Evolutionary conservation across 2,888 invertebrate species (phyloP), one percentile per base, ranked within the genome.

Genomic region (Polydrusus pterygomalis): DNA sequence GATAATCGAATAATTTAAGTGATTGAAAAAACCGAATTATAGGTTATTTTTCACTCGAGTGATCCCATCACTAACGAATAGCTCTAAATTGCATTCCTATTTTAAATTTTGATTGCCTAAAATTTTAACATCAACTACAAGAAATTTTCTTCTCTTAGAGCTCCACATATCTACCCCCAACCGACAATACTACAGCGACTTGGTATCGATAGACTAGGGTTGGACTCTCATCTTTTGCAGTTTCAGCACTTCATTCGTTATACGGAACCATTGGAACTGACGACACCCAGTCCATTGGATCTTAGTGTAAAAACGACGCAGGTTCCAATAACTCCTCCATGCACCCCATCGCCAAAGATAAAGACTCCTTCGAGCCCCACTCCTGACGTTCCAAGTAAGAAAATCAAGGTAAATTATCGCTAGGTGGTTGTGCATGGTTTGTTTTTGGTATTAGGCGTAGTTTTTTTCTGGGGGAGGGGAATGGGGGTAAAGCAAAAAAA

Each of bases 321-420:
- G 67, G 89, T 91, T 10, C 93, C 94, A 0, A 94, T 94, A 83
- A 95, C 95, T 0, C 94, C 94, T 11, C 94, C 95, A 7, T 92
- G 92, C 78, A 93, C 93, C 0, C 93, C 94, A 0, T 94, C 94
- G 34, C 94, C 94, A 5, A 82, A 74, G 73, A 69, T 81, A 43
- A 77, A 78, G 17, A 75, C 74, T 25, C 47, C 75, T 25, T 47
- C 34, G 34, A 80, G 81, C 34, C 81, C 83, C 7, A 81, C 86
- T 25, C 82, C 83, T 11, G 81, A 84, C 72, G 75, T 78, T 69
- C 83, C 88, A 85, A 13, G 80, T 86, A 82, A 87, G 87, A 83
- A 89, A 87, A 67, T 84, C 85, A 77, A 86, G 85, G 79, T 83
- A 86, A 72, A 51, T 69, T 75, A 40, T 20, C 40, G 43, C 13